Base-by-base conservation (phyloP, 2,888 invertebrate species). In the Heptascelio sp. region DNA sequence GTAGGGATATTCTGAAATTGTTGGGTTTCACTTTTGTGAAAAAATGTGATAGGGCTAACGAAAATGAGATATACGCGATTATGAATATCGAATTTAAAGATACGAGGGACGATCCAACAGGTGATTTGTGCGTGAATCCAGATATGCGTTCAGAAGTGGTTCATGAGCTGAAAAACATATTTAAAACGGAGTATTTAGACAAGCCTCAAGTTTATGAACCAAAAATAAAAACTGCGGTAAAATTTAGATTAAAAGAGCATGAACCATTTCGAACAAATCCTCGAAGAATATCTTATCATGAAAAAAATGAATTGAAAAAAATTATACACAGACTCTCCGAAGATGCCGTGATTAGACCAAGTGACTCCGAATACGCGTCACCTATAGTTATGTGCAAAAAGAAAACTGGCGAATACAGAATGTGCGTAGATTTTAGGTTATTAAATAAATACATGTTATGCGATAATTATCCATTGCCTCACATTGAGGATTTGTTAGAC, bases 401-500 rank as follows among this genome's bases (percentile, higher is more conserved):
- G 13, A 72, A 46, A 34, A 79, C 9, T 25, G 72, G 72, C 0
- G 79, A 79, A 17, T 11, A 60, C 11, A 71, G 79, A n/a, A 21
- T 64, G 13, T 79, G 80, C 17, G 34, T 67, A 6, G 72, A 80
- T 51, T 80, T 37, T 49, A 49, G 67, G 13, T 26, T 34, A 19
- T 17, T 80, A 1, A 80, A 80, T n/a, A 72, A 73, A 60, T 23
- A n/a, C 6, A 21, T 64, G 0, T 26, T 62, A 1, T 62, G 77
- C 15, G 85, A 84, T 51, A 86, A 82, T 57, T 85, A 85, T 21
- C 83, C 83, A 1, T 13, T 86, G 13, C 84, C 84, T 2, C 19
- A 84, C 1, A 86, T 87, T 6, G 85, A 84, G 17, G 85, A 86
- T 34, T 85, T 86, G 40, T 60, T 84, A 13, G 76, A 84, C 5